A percentile compares a stretch with the other conserved stretches of the same genome.
These are phyloP conservation scores for Ladona fulva DNA, from an alignment of 1,140 invertebrate species.

Conservation along the genomic window DNA sequence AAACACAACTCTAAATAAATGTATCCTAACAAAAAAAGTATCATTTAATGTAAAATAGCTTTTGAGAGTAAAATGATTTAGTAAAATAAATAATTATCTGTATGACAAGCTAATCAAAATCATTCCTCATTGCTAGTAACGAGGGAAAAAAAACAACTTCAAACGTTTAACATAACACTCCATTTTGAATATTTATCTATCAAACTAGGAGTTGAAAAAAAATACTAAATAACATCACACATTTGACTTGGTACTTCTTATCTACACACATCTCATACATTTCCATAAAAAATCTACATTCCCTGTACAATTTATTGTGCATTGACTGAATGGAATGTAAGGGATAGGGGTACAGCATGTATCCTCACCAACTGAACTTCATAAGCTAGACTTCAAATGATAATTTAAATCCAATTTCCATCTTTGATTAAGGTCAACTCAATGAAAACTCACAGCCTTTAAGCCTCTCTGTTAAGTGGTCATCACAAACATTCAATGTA, in stretches of 20 bases:
- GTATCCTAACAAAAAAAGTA: too few species aligned
- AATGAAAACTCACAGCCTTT: not conserved
- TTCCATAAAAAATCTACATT: not conserved
- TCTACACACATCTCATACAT: not conserved
- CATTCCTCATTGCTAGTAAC: too few species aligned
- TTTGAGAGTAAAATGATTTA: too few species aligned
- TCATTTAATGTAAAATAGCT: too few species aligned
- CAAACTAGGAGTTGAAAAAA: too few species aligned
- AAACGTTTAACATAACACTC: too few species aligned
- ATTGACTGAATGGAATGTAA: constrained; percentile 7
- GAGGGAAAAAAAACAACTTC: too few species aligned
- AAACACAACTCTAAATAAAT: too few species aligned
- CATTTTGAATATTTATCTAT: too few species aligned
- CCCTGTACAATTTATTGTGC: not conserved
- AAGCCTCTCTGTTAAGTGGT: not conserved
- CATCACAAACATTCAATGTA: too few species aligned
- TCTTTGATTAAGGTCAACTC: not conserved
- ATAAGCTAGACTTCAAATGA: not conserved
- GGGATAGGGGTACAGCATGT: not conserved
- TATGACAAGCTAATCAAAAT: too few species aligned
- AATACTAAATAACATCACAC: not conserved
- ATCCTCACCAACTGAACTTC: not conserved
- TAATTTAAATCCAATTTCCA: not conserved
- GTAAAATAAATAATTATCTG: too few species aligned
- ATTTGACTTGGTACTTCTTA: not conserved